Evolutionary conservation across 1,140 invertebrate genomes (phyloP).

Genomic region (Drosophila equinoxialis): DNA sequence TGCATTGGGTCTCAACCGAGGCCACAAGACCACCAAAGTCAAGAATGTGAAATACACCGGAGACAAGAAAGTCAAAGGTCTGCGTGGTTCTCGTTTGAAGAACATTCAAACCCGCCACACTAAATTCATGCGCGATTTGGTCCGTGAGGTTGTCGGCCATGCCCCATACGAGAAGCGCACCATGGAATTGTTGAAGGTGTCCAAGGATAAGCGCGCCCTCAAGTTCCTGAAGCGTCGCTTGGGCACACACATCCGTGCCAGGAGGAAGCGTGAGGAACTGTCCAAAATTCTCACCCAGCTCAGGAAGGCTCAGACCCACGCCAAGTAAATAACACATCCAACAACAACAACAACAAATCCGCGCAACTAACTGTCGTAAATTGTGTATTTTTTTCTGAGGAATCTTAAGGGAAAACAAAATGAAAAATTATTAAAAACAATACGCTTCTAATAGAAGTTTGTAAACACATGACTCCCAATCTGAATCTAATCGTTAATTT

Average conservation of each 20-base stretch:
- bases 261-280: constrained; percentile 99
- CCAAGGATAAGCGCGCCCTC: constrained; percentile 98
- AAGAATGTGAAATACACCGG: constrained; percentile 88
- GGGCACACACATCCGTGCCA: constrained; percentile 97
- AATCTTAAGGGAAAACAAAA: constrained; percentile 18
- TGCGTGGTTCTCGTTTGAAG: constrained; percentile 94
- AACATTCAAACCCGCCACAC: constrained; percentile 96
- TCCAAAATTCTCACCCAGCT: constrained; percentile 96
- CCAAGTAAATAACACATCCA: constrained; percentile 83
- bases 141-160: constrained; percentile 98
- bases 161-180: constrained; percentile 99
- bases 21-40: constrained; percentile 97
- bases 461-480: not conserved
- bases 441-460: too few relatives aligned
- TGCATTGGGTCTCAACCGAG: constrained; percentile 96
- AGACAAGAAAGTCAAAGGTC: constrained; percentile 88
- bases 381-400: constrained; percentile 34
- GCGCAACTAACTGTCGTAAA: constrained; percentile 10
- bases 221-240: constrained; percentile 99
- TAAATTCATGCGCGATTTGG: constrained; percentile 97
- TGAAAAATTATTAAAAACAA: constrained; percentile 13
- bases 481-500: constrained; percentile 19
- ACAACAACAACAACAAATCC: not conserved
- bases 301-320: constrained; percentile 93
- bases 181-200: constrained; percentile 99